Evolutionary conservation across 2,797 vertebrate genomes (phyloP).

Genomic region (Phaenicophaeus curvirostris): DNA sequence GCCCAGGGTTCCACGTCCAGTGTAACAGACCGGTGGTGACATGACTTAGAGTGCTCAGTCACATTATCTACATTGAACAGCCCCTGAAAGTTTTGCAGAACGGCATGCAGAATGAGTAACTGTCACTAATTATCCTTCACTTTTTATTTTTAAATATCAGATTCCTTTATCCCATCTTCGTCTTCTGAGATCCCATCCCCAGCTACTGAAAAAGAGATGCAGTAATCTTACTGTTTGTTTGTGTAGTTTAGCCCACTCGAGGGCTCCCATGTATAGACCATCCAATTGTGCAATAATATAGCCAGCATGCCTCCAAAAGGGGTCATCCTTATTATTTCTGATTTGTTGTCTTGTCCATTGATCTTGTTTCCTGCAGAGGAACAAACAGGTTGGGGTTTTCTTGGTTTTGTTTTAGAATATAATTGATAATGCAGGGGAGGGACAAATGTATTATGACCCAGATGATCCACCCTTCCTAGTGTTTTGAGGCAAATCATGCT

Average conservation of each 20-base stretch:
- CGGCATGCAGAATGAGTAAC: background rate
- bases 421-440: background rate
- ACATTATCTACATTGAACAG: background rate
- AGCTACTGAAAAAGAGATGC: slow-evolving; percentile 30
- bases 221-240: slow-evolving; percentile 79
- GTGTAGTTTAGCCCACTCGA: slow-evolving; percentile 81
- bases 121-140: background rate
- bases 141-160: background rate
- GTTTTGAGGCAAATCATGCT: background rate
- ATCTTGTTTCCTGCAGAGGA: slow-evolving; percentile 84
- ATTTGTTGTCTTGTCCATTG: slow-evolving; percentile 86
- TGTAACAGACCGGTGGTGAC: background rate
- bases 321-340: slow-evolving; percentile 79
- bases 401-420: background rate
- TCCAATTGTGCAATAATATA: slow-evolving; percentile 89
- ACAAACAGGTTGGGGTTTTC: slow-evolving; percentile 50
- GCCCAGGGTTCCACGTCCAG: background rate
- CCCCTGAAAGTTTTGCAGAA: background rate
- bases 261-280: slow-evolving; percentile 85
- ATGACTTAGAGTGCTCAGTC: background rate
- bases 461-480: background rate
- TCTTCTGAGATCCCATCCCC: background rate
- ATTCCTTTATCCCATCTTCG: background rate
- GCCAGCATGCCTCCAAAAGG: slow-evolving; percentile 87
- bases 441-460: background rate